Conservation (phyloP, 2,888 invertebrate species). For the Drosophila vallismaia region DNA sequence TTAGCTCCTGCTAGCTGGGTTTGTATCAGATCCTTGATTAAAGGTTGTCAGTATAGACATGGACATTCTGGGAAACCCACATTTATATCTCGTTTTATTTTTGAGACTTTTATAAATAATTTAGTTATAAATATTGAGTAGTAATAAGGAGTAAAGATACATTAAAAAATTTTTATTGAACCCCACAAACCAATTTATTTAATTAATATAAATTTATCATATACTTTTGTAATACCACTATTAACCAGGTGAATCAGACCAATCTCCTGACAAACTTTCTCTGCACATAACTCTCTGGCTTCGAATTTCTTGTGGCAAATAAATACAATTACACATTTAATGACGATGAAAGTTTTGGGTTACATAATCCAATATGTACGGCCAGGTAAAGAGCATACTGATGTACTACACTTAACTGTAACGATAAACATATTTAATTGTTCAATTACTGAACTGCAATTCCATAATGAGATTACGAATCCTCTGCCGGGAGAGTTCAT, state of each 20-base stretch:
- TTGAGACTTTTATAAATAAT: no score
- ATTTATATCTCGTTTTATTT: background rate
- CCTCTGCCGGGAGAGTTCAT: slow-evolving; percentile 26
- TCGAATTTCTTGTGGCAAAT: slow-evolving; percentile 25
- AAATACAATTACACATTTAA: slow-evolving; percentile 38
- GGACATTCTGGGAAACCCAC: background rate
- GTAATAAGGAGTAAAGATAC: no score
- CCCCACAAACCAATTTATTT: background rate
- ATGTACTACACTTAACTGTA: slow-evolving; percentile 31
- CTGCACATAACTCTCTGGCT: background rate
- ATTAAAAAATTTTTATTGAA: background rate
- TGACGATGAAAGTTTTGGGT: slow-evolving; percentile 48
- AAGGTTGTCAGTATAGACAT: slow-evolving; percentile 60
- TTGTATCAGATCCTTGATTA: slow-evolving; percentile 63
- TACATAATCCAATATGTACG: slow-evolving; percentile 55
- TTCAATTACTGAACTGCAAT: slow-evolving; percentile 46
- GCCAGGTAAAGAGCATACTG: slow-evolving; percentile 52
- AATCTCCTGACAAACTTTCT: background rate
- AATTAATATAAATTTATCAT: slow-evolving; percentile 1
- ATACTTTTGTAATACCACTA: slow-evolving; percentile 54
- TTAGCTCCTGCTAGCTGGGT: slow-evolving; percentile 31
- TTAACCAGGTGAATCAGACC: slow-evolving; percentile 35
- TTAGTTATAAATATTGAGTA: no score
- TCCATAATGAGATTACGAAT: slow-evolving; percentile 46
- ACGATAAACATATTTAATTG: slow-evolving; percentile 57